Percentiles rank a stretch among this genome's conserved stretches.
Conservation (phyloP, 2,797 vertebrate genomes). For the Benthosema pterotum region DNA sequence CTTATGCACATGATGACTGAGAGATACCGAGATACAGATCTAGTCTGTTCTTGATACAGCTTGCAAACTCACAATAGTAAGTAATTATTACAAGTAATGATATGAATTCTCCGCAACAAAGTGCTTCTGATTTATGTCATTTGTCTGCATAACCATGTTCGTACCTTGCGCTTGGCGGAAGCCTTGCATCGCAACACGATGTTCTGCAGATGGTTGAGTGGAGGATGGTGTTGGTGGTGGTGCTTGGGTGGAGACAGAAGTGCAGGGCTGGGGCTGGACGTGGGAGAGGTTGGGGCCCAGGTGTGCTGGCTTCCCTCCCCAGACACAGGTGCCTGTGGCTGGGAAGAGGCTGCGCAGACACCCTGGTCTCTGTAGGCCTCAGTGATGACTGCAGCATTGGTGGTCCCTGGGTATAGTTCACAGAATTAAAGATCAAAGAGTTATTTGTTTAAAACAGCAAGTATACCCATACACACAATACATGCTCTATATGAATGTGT, state of each 20-base stretch:
- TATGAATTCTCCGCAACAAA: no score
- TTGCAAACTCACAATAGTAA: no score
- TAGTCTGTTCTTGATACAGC: no score
- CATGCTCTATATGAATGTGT: no score
- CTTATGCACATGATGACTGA: no score
- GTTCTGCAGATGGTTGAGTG: conserved; percentile 66
- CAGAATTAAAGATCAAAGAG: neutral
- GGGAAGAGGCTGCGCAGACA: conserved; percentile 13
- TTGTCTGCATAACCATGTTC: no score
- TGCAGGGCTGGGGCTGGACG: conserved; percentile 61
- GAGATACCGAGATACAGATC: no score
- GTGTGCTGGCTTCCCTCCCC: conserved; percentile 69
- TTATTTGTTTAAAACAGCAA: conserved; percentile 24
- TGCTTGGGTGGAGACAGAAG: conserved; percentile 54
- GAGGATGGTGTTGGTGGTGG: conserved; percentile 52
- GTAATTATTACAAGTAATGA: no score
- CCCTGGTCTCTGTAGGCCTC: conserved; percentile 55
- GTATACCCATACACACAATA: no score
- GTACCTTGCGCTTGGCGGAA: conserved; percentile 90
- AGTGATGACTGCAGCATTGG: conserved; percentile 5
- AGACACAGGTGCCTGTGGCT: conserved; percentile 55
- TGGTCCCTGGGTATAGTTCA: conserved; percentile 34
- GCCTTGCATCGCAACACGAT: conserved; percentile 81
- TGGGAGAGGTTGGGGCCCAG: conserved; percentile 61
- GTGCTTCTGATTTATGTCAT: no score